Evolutionary conservation across 2,113 vertebrate genomes (phyloP).

Genomic region (Chaetodon auriga): DNA sequence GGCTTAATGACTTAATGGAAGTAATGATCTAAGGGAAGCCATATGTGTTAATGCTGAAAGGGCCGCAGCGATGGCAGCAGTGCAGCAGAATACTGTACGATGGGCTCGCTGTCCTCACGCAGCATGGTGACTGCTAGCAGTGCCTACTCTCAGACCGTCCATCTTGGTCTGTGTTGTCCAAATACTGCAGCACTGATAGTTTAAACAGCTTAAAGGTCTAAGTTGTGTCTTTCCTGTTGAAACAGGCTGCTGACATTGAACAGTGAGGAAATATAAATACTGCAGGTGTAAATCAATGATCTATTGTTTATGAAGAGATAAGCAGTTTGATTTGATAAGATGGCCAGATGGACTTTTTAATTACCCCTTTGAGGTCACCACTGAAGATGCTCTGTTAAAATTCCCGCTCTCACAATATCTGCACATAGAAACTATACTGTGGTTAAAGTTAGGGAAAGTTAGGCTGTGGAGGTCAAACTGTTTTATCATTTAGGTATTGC

Average conservation of each 20-base stretch:
- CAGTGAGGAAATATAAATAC: not conserved
- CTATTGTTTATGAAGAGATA: not conserved
- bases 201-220: not conserved
- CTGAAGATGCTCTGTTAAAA: not conserved
- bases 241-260: not conserved
- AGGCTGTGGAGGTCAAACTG: not conserved
- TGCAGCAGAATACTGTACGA: slow-evolving; percentile 19
- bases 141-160: not conserved
- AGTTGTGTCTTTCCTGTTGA: not conserved
- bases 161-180: not conserved
- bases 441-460: not conserved
- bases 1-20: slow-evolving; percentile 83
- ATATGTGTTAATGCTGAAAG: slow-evolving; percentile 71
- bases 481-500: not conserved
- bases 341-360: not conserved
- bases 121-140: not conserved
- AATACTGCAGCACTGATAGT: not conserved
- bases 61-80: slow-evolving; percentile 24
- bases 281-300: not conserved
- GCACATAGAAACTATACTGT: not conserved
- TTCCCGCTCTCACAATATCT: not conserved
- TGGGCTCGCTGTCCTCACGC: slow-evolving; percentile 32
- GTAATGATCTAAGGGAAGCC: slow-evolving; percentile 81
- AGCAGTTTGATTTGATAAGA: not conserved
- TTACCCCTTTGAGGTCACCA: not conserved